These are phyloP conservation scores for Caenorhabditis wallacei DNA, from an alignment of 2,888 invertebrate genomes.

Conservation along the genomic window DNA sequence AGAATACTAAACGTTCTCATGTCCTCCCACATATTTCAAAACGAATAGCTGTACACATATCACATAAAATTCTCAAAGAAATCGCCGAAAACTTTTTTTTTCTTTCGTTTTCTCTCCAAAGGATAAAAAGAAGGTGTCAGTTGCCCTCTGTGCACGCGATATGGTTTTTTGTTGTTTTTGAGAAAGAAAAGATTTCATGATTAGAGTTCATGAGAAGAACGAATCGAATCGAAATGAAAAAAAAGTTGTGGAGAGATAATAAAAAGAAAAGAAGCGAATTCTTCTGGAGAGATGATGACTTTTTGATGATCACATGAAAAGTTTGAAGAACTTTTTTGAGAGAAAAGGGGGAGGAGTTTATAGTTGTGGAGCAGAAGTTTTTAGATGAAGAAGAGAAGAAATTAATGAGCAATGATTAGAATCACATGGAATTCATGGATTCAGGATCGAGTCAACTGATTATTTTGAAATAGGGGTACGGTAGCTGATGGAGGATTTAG, in stretches of 20 bases:
- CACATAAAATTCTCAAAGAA: constrained; percentile 57
- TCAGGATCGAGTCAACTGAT: neutral
- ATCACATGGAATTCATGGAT: neutral
- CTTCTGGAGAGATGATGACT: constrained; percentile 42
- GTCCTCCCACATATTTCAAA: constrained; percentile 43
- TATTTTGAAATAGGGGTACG: neutral
- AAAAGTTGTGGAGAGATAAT: constrained; percentile 38
- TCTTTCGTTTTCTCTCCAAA: neutral
- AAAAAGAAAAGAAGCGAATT: constrained; percentile 16
- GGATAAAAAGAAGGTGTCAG: constrained; percentile 39
- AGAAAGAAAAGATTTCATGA: constrained; percentile 8
- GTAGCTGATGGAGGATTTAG: no score
- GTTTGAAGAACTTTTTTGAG: constrained; percentile 6
- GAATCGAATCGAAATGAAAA: neutral
- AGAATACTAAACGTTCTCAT: constrained; percentile 18
- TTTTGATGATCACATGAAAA: constrained; percentile 52
- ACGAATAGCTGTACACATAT: constrained; percentile 54
- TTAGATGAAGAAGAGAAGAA: neutral
- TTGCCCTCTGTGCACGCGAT: constrained; percentile 8
- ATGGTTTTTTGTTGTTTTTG: constrained; percentile 35
- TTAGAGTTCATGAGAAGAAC: constrained; percentile 24
- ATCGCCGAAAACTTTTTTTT: constrained; percentile 52
- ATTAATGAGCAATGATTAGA: constrained; percentile 28
- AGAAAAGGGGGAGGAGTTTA: constrained; percentile 15
- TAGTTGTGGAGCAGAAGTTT: constrained; percentile 8